Conservation (phyloP, 1,140 invertebrate species). For the Eueides isabella region DNA sequence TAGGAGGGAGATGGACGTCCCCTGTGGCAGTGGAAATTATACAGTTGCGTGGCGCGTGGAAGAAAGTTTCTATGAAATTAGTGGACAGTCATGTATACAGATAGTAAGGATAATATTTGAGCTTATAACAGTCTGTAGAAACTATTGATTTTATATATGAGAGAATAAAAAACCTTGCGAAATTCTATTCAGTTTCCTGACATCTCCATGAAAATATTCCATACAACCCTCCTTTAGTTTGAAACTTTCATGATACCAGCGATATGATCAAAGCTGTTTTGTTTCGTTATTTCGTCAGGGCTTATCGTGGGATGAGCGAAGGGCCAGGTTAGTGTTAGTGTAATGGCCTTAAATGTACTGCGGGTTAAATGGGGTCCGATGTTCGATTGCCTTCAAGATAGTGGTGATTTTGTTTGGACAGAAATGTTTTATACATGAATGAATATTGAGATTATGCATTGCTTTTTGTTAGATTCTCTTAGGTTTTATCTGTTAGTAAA, state of each 20-base stretch:
- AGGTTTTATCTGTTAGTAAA: neutral
- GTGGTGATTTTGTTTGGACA: neutral
- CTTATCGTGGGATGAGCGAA: conserved; percentile 53
- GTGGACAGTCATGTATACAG: no score
- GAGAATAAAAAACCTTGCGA: no score
- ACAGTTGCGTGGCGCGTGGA: no score
- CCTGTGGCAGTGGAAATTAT: no score
- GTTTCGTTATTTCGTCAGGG: conserved; percentile 66
- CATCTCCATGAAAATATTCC: neutral
- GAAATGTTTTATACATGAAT: conserved; percentile 16
- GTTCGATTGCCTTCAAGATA: conserved; percentile 5
- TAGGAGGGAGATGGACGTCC: no score
- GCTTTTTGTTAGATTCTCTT: neutral
- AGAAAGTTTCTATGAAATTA: no score
- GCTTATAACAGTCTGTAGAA: no score
- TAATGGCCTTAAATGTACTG: conserved; percentile 26
- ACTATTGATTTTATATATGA: no score
- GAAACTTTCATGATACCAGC: conserved; percentile 47
- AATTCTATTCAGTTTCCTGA: no score
- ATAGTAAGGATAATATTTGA: no score
- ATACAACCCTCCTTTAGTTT: conserved; percentile 21
- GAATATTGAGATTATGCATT: neutral
- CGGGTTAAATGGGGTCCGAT: conserved; percentile 7
- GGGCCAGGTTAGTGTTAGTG: conserved; percentile 47
- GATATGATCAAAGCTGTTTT: conserved; percentile 67